Conservation (phyloP, 2,888 invertebrate species). For the Rapana venosa region DNA sequence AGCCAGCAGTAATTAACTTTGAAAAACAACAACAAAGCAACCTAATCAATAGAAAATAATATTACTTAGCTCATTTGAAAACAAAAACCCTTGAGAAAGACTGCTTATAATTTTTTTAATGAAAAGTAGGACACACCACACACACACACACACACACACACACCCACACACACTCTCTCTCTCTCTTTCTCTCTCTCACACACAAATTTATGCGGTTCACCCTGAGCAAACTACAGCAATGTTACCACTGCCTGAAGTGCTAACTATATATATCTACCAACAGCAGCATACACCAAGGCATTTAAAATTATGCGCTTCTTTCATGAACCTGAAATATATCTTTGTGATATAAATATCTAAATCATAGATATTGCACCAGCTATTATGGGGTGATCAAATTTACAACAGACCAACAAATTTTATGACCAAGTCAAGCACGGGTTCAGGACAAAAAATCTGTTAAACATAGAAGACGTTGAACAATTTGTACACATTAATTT, state of each 20-base stretch:
- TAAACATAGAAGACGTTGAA: background rate
- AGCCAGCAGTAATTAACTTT: too few relatives aligned
- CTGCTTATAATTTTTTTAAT: too few relatives aligned
- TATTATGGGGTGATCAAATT: background rate
- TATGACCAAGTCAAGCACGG: background rate
- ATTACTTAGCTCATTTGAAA: too few relatives aligned
- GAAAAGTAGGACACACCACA: background rate
- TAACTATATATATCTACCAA: background rate
- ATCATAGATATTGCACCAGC: conserved; percentile 2
- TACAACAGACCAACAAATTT: background rate
- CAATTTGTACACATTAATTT: background rate
- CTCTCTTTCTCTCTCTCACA: too few relatives aligned
- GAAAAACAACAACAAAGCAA: too few relatives aligned
- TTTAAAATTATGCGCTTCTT: background rate
- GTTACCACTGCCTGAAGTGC: background rate
- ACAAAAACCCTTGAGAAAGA: too few relatives aligned
- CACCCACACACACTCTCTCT: background rate
- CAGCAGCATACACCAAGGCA: background rate
- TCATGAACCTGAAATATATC: background rate
- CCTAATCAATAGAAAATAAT: too few relatives aligned
- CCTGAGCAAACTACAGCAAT: background rate
- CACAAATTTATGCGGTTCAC: background rate
- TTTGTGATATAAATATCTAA: background rate
- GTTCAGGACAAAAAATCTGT: background rate
- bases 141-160: background rate